phyloP scores from a whole-genome alignment of 2,113 vertebrate genomes.

The Charina bottae region DNA sequence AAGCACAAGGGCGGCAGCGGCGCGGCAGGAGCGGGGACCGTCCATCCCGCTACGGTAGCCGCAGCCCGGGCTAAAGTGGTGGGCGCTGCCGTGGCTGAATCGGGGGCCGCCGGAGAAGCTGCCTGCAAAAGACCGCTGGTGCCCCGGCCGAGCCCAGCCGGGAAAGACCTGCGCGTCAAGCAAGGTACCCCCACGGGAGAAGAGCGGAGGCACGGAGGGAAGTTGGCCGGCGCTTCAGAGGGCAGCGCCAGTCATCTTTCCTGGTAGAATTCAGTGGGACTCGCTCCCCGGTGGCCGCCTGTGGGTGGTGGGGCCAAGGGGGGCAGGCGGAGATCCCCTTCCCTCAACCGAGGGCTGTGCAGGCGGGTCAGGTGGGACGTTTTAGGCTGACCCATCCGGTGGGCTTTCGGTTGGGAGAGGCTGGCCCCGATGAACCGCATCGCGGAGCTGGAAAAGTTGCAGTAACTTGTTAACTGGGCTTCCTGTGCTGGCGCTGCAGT shows the following conservation, averaged over 20 bases:
- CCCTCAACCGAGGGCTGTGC: not conserved
- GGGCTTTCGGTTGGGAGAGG: not conserved
- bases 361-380: not conserved
- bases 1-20: conserved; percentile 73
- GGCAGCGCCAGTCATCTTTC: too few relatives aligned
- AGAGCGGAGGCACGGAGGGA: not conserved
- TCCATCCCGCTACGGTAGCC: conserved; percentile 53
- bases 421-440: not conserved
- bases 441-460: not conserved
- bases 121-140: conserved; percentile 64
- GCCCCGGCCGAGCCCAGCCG: conserved; percentile 61
- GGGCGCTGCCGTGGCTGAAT: conserved; percentile 62
- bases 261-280: not conserved
- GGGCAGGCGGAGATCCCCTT: not conserved
- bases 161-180: conserved; percentile 69
- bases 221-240: not conserved
- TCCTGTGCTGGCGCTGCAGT: not conserved
- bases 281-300: not conserved
- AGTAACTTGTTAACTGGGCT: not conserved
- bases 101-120: conserved; percentile 39
- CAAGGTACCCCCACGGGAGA: conserved; percentile 67
- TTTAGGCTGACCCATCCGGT: not conserved
- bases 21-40: conserved; percentile 29
- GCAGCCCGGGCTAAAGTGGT: conserved; percentile 68
- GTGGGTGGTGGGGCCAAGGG: not conserved